Evolutionary conservation across 2,888 invertebrate species (phyloP).

Genomic region (Malthinus seriepunctatus): DNA sequence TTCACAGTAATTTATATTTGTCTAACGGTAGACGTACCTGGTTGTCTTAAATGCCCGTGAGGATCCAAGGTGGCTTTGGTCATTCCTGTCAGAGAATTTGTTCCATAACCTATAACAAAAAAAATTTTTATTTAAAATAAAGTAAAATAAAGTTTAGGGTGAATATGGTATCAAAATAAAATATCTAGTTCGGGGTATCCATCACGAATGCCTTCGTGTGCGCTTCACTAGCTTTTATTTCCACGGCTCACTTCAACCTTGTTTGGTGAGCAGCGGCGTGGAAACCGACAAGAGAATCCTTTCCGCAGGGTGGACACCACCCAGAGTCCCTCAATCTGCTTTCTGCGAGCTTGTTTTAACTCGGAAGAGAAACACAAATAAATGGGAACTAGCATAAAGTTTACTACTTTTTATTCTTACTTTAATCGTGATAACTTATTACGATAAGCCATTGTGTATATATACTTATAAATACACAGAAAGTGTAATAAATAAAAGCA

Average conservation of each 20-base stretch:
- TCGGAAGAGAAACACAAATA: constrained; percentile 21
- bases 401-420: too few relatives aligned
- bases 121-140: background rate
- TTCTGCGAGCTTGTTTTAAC: constrained; percentile 22
- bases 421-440: too few relatives aligned
- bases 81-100: constrained; percentile 78
- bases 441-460: too few relatives aligned
- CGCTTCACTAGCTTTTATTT: constrained; percentile 51
- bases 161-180: constrained; percentile 19
- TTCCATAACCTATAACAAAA: constrained; percentile 78
- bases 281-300: constrained; percentile 56
- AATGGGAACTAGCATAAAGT: background rate
- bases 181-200: constrained; percentile 24
- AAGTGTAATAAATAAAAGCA: too few relatives aligned
- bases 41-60: constrained; percentile 87
- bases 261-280: constrained; percentile 49
- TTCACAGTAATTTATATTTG: too few relatives aligned
- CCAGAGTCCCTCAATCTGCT: constrained; percentile 22
- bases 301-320: constrained; percentile 48
- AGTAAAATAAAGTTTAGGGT: constrained; percentile 10
- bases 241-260: constrained; percentile 50
- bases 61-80: constrained; percentile 85
- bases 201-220: constrained; percentile 33
- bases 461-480: too few relatives aligned
- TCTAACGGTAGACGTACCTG: constrained; percentile 68